Evolutionary conservation across 2,888 invertebrate genomes (phyloP).

Genomic region (Linyphia triangularis): DNA sequence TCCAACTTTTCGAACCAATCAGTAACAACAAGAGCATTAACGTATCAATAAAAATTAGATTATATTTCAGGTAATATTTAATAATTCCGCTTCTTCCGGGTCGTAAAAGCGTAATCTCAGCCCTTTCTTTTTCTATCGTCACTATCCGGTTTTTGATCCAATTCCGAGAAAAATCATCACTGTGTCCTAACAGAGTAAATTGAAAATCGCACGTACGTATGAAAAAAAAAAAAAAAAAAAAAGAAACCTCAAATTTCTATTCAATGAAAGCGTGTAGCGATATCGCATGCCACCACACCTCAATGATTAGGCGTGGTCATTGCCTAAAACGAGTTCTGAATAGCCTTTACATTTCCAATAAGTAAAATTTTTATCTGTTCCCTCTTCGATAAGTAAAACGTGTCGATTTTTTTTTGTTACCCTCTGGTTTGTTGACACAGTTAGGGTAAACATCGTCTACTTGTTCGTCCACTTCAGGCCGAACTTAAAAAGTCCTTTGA

Average conservation of each 20-base stretch:
- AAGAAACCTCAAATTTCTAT: too few species aligned
- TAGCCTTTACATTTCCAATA: background rate
- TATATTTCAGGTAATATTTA: background rate
- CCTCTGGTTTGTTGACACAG: slow-evolving; percentile 15
- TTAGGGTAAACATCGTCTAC: background rate
- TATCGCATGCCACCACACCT: background rate
- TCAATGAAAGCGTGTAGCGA: background rate
- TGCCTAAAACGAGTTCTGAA: slow-evolving; percentile 2
- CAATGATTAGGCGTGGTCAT: background rate
- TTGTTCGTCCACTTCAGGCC: background rate
- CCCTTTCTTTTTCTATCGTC: background rate
- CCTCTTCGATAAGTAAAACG: background rate
- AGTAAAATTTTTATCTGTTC: background rate
- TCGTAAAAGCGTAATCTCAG: background rate
- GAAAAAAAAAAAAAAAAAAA: background rate
- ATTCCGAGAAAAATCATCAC: background rate
- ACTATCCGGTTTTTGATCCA: background rate
- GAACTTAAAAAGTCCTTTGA: background rate
- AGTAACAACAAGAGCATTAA: background rate
- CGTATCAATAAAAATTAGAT: background rate
- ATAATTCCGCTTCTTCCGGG: background rate
- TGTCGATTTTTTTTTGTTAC: background rate
- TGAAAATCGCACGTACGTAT: background rate
- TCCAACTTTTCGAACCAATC: background rate
- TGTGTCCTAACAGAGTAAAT: too few species aligned